Conservation (phyloP, 2,797 vertebrate genomes). For the Rhinoraja longicauda region DNA sequence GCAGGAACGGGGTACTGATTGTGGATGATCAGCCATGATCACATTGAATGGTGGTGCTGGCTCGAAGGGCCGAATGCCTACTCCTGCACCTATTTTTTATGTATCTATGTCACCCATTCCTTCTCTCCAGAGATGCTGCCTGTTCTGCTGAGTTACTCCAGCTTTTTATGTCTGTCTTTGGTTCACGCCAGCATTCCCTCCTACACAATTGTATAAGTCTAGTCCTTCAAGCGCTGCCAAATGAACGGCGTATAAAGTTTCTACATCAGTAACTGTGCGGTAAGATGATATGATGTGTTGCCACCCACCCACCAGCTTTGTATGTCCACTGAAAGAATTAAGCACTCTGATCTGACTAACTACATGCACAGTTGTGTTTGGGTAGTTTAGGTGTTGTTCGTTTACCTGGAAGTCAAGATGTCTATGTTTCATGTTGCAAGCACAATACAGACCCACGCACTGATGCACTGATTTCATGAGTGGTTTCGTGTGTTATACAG, state of each 20-base stretch:
- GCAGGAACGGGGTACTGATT: too few relatives aligned
- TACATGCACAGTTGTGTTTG: not conserved
- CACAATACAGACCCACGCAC: not conserved
- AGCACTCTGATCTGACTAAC: not conserved
- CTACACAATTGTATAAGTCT: not conserved
- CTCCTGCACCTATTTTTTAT: too few relatives aligned
- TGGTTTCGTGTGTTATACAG: not conserved
- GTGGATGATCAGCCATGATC: too few relatives aligned
- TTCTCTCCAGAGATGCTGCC: too few relatives aligned
- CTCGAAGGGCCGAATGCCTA: too few relatives aligned
- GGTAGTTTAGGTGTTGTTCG: not conserved
- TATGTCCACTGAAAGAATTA: not conserved
- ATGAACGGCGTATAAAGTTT: not conserved
- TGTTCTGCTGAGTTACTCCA: too few relatives aligned
- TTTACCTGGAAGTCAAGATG: too few relatives aligned
- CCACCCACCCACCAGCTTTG: not conserved
- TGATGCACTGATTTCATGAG: not conserved
- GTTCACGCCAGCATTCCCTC: too few relatives aligned
- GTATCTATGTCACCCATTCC: too few relatives aligned
- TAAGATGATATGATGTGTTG: not conserved
- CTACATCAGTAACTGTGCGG: not conserved
- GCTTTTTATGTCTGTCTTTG: too few relatives aligned
- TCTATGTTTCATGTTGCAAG: not conserved
- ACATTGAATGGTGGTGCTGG: too few relatives aligned
- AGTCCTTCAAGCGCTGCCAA: constrained; percentile 5